These are phyloP conservation scores for Syrista parreyssii DNA, from an alignment of 2,888 invertebrate genomes.

Conservation along the genomic window DNA sequence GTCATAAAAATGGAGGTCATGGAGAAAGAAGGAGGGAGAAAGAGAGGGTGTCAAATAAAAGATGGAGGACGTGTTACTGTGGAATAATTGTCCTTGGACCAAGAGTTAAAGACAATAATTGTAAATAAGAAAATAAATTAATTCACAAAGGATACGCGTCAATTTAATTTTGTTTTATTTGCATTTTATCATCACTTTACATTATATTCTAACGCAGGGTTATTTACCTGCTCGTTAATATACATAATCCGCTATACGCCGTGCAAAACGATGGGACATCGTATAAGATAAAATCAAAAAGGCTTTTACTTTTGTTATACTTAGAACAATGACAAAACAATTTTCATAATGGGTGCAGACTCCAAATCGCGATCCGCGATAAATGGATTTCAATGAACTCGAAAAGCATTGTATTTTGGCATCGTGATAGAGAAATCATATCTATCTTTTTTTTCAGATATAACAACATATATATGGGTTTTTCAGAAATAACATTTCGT, in stretches of 20 bases:
- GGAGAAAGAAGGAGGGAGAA: neutral
- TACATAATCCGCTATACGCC: neutral
- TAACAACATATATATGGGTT: neutral
- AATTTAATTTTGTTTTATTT: constrained; percentile 3
- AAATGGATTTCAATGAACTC: neutral
- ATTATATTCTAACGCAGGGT: neutral
- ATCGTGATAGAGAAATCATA: neutral
- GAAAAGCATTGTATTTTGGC: neutral
- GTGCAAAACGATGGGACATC: neutral
- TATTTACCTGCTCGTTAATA: neutral
- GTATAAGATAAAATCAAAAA: neutral
- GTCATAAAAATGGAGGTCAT: neutral
- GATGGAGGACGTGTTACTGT: too few relatives aligned
- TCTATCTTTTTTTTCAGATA: neutral
- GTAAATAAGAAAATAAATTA: constrained; percentile 5
- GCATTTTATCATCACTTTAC: constrained; percentile 3
- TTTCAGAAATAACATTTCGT: neutral
- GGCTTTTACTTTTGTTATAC: neutral
- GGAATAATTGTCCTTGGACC: neutral
- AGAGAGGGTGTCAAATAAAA: too few relatives aligned
- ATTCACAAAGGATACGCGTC: neutral
- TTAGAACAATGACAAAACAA: neutral
- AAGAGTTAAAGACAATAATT: neutral
- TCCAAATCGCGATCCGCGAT: neutral
- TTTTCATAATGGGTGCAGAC: neutral